Conservation (phyloP, 2,113 vertebrate genomes). For the Lethenteron camtschaticum region DNA sequence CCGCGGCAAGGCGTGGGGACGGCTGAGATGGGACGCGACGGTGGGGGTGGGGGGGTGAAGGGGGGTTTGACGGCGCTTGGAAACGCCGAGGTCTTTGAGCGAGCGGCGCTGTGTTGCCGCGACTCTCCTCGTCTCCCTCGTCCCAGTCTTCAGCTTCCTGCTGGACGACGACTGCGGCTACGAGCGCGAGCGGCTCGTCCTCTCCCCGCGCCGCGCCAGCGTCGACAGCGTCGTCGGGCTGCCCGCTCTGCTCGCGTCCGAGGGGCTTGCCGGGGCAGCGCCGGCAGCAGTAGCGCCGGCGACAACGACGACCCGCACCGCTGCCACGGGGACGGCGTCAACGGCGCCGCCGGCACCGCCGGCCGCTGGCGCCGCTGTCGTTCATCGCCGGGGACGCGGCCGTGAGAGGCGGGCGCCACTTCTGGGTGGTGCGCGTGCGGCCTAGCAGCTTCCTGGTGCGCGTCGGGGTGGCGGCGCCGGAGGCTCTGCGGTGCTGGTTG, state of each 20-base stretch:
- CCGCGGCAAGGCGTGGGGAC: too few relatives aligned
- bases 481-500: constrained; percentile 35
- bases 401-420: constrained; percentile 66
- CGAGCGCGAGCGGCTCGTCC: constrained; percentile 54
- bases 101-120: neutral
- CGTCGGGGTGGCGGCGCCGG: constrained; percentile 68
- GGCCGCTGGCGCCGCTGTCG: constrained; percentile 22
- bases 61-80: too few relatives aligned
- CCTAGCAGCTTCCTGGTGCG: constrained; percentile 84
- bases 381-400: constrained; percentile 53
- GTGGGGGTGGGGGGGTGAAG: too few relatives aligned
- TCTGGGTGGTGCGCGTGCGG: constrained; percentile 87
- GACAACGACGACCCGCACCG: too few relatives aligned
- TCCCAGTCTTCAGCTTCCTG: constrained; percentile 64
- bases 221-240: constrained; percentile 68
- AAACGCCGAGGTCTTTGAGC: too few relatives aligned
- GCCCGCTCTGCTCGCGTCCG: constrained; percentile 43
- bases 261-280: constrained; percentile 53
- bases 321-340: constrained; percentile 25
- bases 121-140: neutral
- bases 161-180: constrained; percentile 73
- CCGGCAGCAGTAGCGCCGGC: too few relatives aligned
- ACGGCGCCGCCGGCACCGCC: too few relatives aligned
- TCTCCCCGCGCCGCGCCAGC: constrained; percentile 67
- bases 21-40: too few relatives aligned